Percentiles rank a stretch among this genome's conserved stretches.
Conservation (phyloP, 1,140 invertebrate genomes). For the Colletes latitarsis region DNA sequence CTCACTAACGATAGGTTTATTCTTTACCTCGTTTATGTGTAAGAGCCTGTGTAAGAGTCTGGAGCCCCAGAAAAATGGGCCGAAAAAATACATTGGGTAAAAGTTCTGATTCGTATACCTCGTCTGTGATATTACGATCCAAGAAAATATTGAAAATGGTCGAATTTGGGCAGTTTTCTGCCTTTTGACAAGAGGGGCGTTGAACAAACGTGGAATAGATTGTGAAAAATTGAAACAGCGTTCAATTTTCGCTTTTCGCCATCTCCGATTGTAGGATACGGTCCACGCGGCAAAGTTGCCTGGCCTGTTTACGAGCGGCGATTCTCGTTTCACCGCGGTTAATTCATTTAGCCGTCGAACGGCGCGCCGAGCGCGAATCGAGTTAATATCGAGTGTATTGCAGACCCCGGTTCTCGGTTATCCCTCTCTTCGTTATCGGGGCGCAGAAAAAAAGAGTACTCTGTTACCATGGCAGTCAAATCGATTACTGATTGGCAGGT, state of each 20-base stretch:
- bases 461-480: conserved; percentile 66
- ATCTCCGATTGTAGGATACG: background rate
- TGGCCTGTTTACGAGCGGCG: conserved; percentile 43
- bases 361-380: conserved; percentile 57
- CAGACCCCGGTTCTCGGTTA: conserved; percentile 30
- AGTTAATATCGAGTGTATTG: conserved; percentile 64
- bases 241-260: background rate
- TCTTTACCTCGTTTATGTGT: too few relatives aligned
- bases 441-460: conserved; percentile 48
- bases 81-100: too few relatives aligned
- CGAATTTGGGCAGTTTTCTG: too few relatives aligned
- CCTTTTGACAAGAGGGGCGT: too few relatives aligned
- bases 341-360: conserved; percentile 61
- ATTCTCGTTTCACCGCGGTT: conserved; percentile 55
- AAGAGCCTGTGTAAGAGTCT: too few relatives aligned
- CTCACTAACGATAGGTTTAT: too few relatives aligned
- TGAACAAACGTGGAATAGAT: too few relatives aligned
- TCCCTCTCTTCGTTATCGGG: conserved; percentile 53
- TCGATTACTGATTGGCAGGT: conserved; percentile 68
- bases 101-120: too few relatives aligned
- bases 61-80: too few relatives aligned
- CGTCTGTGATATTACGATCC: too few relatives aligned
- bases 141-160: too few relatives aligned
- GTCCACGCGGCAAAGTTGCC: background rate
- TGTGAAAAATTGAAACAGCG: too few relatives aligned